Evolutionary conservation across 2,113 vertebrate species (phyloP).

Genomic region (Antechinus stuartii): DNA sequence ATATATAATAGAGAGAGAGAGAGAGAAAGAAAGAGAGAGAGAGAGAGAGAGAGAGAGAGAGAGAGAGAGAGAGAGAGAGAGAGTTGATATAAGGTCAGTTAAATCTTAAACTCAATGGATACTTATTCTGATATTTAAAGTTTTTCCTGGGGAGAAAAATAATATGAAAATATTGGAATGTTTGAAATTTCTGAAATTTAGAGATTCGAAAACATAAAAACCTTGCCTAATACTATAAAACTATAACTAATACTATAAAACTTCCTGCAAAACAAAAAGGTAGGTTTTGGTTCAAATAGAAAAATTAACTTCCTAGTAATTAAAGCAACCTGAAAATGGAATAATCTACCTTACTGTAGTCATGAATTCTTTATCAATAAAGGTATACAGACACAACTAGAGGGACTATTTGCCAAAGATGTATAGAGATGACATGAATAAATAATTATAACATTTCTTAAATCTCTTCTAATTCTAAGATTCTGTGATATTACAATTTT

Average conservation of each 20-base stretch:
- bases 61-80: no score
- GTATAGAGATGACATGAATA: not conserved
- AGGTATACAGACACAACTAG: not conserved
- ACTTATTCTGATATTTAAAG: constrained; percentile 41
- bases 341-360: not conserved
- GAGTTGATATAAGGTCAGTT: not conserved
- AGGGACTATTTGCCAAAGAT: not conserved
- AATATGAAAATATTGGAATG: not conserved
- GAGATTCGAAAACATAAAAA: not conserved
- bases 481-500: not conserved
- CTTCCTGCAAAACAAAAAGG: not conserved
- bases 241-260: not conserved
- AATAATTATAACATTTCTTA: not conserved
- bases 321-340: not conserved
- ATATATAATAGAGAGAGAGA: no score
- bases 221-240: not conserved
- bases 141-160: not conserved
- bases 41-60: no score
- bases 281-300: not conserved
- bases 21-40: no score
- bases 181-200: not conserved
- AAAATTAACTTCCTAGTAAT: not conserved
- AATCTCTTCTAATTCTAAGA: not conserved
- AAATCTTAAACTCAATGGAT: constrained; percentile 7
- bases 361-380: not conserved